phyloP scores from a whole-genome alignment of 2,797 vertebrate genomes.

The Loriculus beryllinus region DNA sequence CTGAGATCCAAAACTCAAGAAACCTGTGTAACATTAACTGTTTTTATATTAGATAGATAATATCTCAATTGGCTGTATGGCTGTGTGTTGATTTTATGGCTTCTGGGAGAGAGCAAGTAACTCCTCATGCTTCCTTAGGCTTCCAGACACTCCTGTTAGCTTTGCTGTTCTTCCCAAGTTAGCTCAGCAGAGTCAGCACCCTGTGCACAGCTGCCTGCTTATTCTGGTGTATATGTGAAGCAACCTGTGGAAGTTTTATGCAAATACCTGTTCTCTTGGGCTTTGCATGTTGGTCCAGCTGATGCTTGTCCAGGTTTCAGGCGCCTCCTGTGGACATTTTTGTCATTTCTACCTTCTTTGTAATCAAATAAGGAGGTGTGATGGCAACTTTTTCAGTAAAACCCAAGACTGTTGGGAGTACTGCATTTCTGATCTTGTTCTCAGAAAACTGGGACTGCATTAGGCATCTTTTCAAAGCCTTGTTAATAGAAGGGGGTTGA shows the following conservation, averaged over 20 bases:
- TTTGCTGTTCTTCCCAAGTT: background rate
- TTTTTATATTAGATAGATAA: background rate
- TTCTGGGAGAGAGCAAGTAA: background rate
- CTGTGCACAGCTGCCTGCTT: background rate
- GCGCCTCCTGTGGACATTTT: background rate
- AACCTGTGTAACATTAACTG: background rate
- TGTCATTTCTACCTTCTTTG: background rate
- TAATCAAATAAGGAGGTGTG: background rate
- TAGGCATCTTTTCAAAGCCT: background rate
- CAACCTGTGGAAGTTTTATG: background rate
- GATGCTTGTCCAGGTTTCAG: background rate
- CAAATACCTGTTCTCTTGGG: rapidly evolving
- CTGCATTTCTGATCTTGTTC: background rate
- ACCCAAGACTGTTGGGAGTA: background rate
- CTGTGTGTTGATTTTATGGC: background rate
- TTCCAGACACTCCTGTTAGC: background rate
- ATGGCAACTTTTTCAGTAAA: background rate
- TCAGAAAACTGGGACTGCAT: background rate
- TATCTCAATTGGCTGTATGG: background rate
- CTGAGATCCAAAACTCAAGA: background rate
- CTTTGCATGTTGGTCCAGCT: rapidly evolving
- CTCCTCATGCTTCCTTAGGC: background rate
- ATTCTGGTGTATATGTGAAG: background rate
- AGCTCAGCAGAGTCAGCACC: background rate
- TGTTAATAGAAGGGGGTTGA: background rate